A percentile compares a stretch with the other conserved stretches of the same genome.
Conservation (phyloP, 2,113 vertebrate genomes). For the Prionailurus viverrinus region DNA sequence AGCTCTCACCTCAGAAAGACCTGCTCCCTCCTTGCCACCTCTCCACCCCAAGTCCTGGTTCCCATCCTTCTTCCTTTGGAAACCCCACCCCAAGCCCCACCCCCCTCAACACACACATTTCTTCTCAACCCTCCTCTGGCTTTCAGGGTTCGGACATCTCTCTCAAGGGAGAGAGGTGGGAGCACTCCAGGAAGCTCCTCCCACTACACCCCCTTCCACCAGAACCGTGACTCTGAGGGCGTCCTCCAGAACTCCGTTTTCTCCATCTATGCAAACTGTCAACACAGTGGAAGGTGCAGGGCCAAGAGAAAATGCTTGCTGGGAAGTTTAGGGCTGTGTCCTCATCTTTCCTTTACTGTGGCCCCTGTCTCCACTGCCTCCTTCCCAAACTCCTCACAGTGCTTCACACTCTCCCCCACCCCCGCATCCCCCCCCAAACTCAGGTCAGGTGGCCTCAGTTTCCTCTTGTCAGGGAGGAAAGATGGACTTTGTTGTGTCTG, state of each 20-base stretch:
- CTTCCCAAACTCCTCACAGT: background rate
- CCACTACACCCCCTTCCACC: background rate
- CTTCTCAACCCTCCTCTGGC: background rate
- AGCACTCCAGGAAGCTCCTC: background rate
- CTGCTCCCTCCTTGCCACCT: background rate
- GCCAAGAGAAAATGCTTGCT: background rate
- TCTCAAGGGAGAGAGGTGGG: background rate
- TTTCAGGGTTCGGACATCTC: too few species aligned
- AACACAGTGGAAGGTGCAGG: background rate
- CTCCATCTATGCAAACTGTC: background rate
- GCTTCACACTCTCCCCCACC: background rate
- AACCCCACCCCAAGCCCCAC: background rate
- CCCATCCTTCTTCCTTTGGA: background rate
- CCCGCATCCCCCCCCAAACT: background rate
- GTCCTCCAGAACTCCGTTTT: background rate
- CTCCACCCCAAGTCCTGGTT: background rate
- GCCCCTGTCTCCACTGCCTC: background rate
- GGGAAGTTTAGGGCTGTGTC: too few species aligned
- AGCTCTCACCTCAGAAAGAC: background rate
- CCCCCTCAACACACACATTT: background rate
- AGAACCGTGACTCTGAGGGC: background rate
- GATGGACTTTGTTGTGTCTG: background rate
- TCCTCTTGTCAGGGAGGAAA: background rate
- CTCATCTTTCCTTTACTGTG: background rate
- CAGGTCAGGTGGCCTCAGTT: background rate